Conservation (phyloP, 1,140 invertebrate genomes). For the Achroia grisella region DNA sequence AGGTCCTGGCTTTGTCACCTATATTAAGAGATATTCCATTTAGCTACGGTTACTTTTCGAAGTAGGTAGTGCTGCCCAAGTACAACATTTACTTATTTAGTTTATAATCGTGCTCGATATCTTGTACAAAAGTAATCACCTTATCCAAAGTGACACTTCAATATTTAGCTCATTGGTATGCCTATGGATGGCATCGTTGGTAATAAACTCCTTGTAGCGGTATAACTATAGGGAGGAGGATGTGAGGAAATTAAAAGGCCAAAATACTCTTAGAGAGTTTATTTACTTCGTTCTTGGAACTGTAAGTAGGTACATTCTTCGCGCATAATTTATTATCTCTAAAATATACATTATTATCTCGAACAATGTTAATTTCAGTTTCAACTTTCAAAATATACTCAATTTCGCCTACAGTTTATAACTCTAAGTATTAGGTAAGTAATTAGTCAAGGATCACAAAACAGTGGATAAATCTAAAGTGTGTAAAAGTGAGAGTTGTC, state of each 20-base stretch:
- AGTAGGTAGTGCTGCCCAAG: no score
- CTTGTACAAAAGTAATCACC: no score
- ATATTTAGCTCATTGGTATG: no score
- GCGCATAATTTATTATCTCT: conserved; percentile 36
- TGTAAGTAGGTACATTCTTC: conserved; percentile 32
- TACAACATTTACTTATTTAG: no score
- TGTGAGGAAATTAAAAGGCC: neutral
- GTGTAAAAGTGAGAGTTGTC: neutral
- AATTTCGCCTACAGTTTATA: conserved; percentile 4
- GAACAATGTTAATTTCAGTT: conserved; percentile 18
- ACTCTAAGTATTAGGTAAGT: neutral
- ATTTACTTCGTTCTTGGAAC: conserved; percentile 46
- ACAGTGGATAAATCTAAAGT: conserved; percentile 8
- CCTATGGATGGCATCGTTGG: neutral
- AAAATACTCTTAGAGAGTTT: conserved; percentile 36
- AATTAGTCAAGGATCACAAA: conserved; percentile 14
- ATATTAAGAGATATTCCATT: no score
- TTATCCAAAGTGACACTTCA: no score
- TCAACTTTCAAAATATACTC: conserved; percentile 16
- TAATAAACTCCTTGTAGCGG: no score
- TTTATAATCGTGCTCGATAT: no score
- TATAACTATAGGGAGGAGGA: neutral
- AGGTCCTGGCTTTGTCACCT: no score
- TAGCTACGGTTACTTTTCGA: no score
- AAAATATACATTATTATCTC: conserved; percentile 22